Evolutionary conservation across 1,140 invertebrate genomes (phyloP).

Genomic region (Scaptomyza graminum): DNA sequence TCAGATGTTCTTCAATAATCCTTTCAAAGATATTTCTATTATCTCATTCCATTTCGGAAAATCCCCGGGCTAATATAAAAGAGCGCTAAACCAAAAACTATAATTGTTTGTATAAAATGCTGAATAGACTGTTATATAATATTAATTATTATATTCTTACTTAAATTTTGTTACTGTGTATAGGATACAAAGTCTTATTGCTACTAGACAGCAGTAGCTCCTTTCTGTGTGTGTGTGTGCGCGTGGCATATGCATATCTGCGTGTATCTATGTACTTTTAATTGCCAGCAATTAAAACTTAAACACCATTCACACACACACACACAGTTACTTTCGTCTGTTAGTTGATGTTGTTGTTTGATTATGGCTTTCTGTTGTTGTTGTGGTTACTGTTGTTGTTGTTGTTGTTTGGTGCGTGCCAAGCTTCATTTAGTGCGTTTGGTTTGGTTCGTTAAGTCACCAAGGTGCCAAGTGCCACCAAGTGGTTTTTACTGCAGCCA

Average conservation of each 20-base stretch:
- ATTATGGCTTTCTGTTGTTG: conserved; percentile 5
- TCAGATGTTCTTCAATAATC: too few species aligned
- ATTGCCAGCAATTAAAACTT: conserved; percentile 83
- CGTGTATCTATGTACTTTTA: conserved; percentile 72
- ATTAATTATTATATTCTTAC: not conserved
- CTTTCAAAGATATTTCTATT: too few species aligned
- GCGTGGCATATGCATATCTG: conserved; percentile 57
- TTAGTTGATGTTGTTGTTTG: conserved; percentile 2
- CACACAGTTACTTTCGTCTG: conserved; percentile 6
- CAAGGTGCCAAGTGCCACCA: conserved; percentile 70
- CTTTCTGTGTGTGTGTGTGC: conserved; percentile 9
- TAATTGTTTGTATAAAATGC: too few species aligned
- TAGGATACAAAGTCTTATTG: not conserved
- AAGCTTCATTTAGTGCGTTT: conserved; percentile 73
- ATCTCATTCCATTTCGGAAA: too few species aligned
- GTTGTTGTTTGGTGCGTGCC: conserved; percentile 58
- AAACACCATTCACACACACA: conserved; percentile 54
- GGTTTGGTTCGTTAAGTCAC: conserved; percentile 68
- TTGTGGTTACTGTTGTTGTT: conserved; percentile 23
- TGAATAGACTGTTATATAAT: too few species aligned
- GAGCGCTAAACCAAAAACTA: too few species aligned
- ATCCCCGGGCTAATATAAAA: too few species aligned
- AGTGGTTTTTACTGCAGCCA: conserved; percentile 27
- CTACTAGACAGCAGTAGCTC: conserved; percentile 8
- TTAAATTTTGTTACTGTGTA: conserved; percentile 12